phyloP scores from a whole-genome alignment of 2,113 vertebrate genomes.

The Corythoichthys intestinalis region DNA sequence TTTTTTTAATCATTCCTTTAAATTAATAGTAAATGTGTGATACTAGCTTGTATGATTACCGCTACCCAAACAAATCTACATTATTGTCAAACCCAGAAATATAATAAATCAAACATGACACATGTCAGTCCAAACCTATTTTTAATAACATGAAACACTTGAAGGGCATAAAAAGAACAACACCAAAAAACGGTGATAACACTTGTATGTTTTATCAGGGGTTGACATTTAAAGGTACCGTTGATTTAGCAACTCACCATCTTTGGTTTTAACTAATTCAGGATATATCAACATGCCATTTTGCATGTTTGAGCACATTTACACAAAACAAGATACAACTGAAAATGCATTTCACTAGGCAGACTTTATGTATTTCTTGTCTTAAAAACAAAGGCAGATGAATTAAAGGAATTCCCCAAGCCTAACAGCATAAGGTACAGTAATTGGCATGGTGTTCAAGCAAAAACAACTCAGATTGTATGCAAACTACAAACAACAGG shows the following conservation, averaged over 20 bases:
- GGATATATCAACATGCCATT: constrained; percentile 9
- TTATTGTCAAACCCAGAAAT: neutral
- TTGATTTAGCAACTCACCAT: constrained; percentile 38
- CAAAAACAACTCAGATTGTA: neutral
- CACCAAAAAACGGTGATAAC: constrained; percentile 9
- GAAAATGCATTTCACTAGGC: neutral
- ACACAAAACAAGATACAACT: neutral
- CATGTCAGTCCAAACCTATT: constrained; percentile 28
- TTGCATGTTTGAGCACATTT: constrained; percentile 29
- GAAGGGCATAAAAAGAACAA: constrained; percentile 5
- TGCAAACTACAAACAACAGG: neutral
- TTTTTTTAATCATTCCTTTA: too few species aligned
- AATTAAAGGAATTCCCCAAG: too few species aligned
- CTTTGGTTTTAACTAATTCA: constrained; percentile 53
- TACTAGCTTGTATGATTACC: too few species aligned
- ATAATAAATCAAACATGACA: constrained; percentile 23
- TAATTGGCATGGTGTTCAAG: neutral
- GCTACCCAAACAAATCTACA: too few species aligned
- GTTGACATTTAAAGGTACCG: constrained; percentile 27
- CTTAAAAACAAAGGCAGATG: too few species aligned
- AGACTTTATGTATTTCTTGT: too few species aligned
- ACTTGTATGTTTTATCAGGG: constrained; percentile 20
- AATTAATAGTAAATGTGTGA: too few species aligned
- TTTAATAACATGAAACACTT: constrained; percentile 34
- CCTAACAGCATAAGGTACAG: neutral